A percentile compares a stretch with the other conserved stretches of the same genome.
Evolutionary conservation across 2,797 vertebrate species (phyloP).

Genomic region (Paguma larvata): DNA sequence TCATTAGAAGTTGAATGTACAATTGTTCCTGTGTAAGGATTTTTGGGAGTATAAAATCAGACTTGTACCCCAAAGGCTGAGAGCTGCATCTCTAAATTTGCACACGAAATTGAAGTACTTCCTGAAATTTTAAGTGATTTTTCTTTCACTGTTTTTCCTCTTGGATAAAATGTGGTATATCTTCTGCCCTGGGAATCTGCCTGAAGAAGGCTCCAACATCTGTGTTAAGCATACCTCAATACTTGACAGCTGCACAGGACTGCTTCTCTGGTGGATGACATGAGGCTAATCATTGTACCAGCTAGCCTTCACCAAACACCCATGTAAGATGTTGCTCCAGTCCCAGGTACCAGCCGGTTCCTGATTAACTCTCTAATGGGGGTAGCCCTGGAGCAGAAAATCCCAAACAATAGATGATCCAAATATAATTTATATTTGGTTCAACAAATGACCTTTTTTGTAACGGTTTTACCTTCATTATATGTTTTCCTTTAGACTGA

Average conservation of each 20-base stretch:
- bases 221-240: not conserved
- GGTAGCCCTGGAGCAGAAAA: constrained; percentile 60
- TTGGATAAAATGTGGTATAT: not conserved
- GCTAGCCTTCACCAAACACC: not conserved
- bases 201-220: not conserved
- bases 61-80: not conserved
- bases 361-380: constrained; percentile 70
- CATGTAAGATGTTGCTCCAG: not conserved
- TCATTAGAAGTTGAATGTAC: not conserved
- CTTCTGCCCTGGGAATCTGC: not conserved
- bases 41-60: not conserved
- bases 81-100: not conserved
- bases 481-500: constrained; percentile 76
- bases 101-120: not conserved
- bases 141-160: not conserved
- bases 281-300: not conserved
- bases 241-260: not conserved
- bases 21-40: not conserved
- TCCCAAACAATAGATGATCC: constrained; percentile 74
- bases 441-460: constrained; percentile 76
- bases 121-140: constrained; percentile 12
- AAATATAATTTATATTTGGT: constrained; percentile 74
- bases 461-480: constrained; percentile 72
- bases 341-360: not conserved
- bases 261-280: not conserved